phyloP scores from a whole-genome alignment of 2,888 invertebrate genomes.

The Ferdinandea cuprea region DNA sequence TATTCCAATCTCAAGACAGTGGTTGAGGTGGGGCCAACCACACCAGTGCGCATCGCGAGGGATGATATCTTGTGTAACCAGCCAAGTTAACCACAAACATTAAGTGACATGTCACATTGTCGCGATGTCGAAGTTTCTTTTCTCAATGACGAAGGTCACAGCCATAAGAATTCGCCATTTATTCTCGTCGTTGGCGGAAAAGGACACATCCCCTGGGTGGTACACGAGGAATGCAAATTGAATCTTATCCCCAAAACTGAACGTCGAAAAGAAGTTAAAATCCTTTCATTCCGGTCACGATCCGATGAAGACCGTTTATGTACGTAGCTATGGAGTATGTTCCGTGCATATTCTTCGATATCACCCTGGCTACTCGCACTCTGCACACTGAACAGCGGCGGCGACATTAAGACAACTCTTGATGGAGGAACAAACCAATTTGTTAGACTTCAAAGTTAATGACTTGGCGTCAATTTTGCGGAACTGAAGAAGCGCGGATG shows the following conservation, averaged over 20 bases:
- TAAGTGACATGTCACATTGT: slow-evolving; percentile 73
- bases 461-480: slow-evolving; percentile 70
- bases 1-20: slow-evolving; percentile 23
- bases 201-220: slow-evolving; percentile 61
- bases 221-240: slow-evolving; percentile 73
- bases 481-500: slow-evolving; percentile 16
- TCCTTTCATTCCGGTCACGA: slow-evolving; percentile 74
- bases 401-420: slow-evolving; percentile 64
- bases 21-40: slow-evolving; percentile 11
- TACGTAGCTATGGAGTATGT: slow-evolving; percentile 37
- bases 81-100: slow-evolving; percentile 71
- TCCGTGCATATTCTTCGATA: slow-evolving; percentile 27
- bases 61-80: slow-evolving; percentile 66
- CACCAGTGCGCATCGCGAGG: slow-evolving; percentile 21
- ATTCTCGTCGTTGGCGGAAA: slow-evolving; percentile 49
- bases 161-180: slow-evolving; percentile 68
- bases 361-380: not conserved
- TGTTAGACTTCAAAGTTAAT: slow-evolving; percentile 73
- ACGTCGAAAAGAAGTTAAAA: slow-evolving; percentile 68
- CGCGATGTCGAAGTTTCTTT: slow-evolving; percentile 47
- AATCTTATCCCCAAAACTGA: slow-evolving; percentile 70
- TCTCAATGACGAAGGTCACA: slow-evolving; percentile 58
- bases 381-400: slow-evolving; percentile 18
- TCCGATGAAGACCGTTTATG: slow-evolving; percentile 68
- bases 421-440: slow-evolving; percentile 71